Evolutionary conservation across 1,140 invertebrate species (phyloP).

Genomic region (Leptinotarsa defecta): DNA sequence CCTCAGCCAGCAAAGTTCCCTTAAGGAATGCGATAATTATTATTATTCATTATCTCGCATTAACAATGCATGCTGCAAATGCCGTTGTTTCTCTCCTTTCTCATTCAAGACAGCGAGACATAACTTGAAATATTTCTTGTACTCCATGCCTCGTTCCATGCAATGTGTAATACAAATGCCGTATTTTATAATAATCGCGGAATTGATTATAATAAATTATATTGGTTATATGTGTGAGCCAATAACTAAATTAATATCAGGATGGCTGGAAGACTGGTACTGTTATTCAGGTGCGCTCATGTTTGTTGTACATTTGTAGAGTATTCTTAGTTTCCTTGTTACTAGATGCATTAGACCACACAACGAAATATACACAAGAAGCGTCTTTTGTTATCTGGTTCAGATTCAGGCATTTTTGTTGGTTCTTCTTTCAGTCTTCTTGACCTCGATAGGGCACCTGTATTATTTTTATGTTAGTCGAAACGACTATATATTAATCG

Average conservation of each 20-base stretch:
- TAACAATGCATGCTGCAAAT: not conserved
- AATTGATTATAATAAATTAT: slow-evolving; percentile 1
- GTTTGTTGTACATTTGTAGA: not conserved
- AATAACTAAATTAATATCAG: not conserved
- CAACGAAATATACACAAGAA: too few relatives aligned
- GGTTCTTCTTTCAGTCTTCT: not conserved
- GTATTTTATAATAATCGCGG: slow-evolving; percentile 6
- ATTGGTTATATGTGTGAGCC: not conserved
- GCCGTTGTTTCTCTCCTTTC: not conserved
- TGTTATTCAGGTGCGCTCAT: not conserved
- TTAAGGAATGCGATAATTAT: not conserved
- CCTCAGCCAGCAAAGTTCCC: not conserved
- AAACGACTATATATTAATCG: too few relatives aligned
- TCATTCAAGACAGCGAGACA: not conserved
- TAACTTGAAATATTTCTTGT: not conserved
- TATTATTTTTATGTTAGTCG: too few relatives aligned
- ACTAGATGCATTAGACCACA: not conserved
- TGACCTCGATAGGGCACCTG: not conserved
- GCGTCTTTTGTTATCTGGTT: too few relatives aligned
- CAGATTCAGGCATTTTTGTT: too few relatives aligned
- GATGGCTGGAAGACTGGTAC: not conserved
- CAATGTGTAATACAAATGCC: slow-evolving; percentile 3
- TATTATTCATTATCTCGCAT: not conserved
- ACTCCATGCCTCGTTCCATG: not conserved
- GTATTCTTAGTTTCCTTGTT: not conserved